Evolutionary conservation across 2,113 vertebrate species (phyloP).

Genomic region (Semicossyphus pulcher): DNA sequence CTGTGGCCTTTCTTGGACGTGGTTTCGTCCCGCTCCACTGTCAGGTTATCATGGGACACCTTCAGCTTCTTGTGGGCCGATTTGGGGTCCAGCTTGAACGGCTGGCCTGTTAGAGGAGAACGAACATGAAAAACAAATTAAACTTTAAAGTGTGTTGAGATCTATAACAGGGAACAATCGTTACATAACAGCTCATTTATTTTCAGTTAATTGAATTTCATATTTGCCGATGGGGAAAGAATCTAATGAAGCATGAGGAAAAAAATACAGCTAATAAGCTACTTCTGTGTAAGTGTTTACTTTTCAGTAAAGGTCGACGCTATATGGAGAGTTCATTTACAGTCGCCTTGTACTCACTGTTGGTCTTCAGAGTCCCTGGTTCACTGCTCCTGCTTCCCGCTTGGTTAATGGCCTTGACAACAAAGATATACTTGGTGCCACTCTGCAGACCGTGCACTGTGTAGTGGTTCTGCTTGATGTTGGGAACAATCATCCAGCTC

Average conservation of each 20-base stretch:
- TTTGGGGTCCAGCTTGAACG: slow-evolving; percentile 98
- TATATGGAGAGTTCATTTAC: neutral
- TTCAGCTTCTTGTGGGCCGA: slow-evolving; percentile 97
- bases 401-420: slow-evolving; percentile 99
- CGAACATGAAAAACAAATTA: neutral
- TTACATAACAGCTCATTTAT: slow-evolving; percentile 13
- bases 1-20: slow-evolving; percentile 97
- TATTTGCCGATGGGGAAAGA: neutral
- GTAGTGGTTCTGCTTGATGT: slow-evolving; percentile 99
- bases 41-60: slow-evolving; percentile 96
- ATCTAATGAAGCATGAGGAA: neutral
- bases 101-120: slow-evolving; percentile 86
- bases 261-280: neutral
- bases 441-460: slow-evolving; percentile 97
- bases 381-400: slow-evolving; percentile 96
- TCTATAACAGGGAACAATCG: neutral
- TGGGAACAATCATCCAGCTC: slow-evolving; percentile 99
- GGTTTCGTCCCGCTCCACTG: slow-evolving; percentile 95
- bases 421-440: slow-evolving; percentile 97
- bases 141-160: neutral
- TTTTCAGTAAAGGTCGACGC: slow-evolving; percentile 12
- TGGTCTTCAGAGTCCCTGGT: slow-evolving; percentile 96
- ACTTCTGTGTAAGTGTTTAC: neutral
- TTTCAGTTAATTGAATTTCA: slow-evolving; percentile 29
- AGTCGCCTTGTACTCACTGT: slow-evolving; percentile 87